Conservation (phyloP, 2,113 vertebrate species). For the Phocoena sinus region DNA sequence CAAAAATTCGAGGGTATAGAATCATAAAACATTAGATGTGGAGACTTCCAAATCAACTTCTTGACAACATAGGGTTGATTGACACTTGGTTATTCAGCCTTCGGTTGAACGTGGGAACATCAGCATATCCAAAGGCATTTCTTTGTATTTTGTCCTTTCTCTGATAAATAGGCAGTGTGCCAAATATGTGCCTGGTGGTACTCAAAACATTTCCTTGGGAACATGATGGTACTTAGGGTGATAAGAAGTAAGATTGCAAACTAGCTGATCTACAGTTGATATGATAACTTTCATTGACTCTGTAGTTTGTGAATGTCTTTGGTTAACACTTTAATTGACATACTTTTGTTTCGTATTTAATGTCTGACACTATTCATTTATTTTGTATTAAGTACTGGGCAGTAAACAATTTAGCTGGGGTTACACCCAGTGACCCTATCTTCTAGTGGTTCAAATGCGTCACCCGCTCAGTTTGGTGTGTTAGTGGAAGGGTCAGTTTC, state of each 20-base stretch:
- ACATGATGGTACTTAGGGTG: not conserved
- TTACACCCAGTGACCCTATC: constrained; percentile 33
- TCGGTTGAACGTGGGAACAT: not conserved
- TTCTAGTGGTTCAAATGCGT: constrained; percentile 27
- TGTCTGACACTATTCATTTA: constrained; percentile 60
- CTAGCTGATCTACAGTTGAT: not conserved
- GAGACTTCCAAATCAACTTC: not conserved
- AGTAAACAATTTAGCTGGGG: constrained; percentile 61
- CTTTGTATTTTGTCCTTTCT: constrained; percentile 16
- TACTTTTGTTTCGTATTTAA: constrained; percentile 25
- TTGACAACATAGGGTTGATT: not conserved
- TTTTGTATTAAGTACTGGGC: constrained; percentile 57
- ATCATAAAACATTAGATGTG: not conserved
- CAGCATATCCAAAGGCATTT: not conserved
- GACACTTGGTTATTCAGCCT: constrained; percentile 2
- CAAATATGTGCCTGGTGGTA: not conserved
- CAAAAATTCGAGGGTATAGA: not conserved
- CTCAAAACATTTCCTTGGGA: not conserved
- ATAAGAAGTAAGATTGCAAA: not conserved
- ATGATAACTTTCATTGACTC: not conserved
- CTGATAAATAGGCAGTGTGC: not conserved
- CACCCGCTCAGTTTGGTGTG: not conserved
- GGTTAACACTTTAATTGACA: constrained; percentile 50
- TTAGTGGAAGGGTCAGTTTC: not conserved
- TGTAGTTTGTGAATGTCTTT: constrained; percentile 22